Percentiles rank a stretch among this genome's conserved stretches.
Evolutionary conservation across 2,888 invertebrate genomes (phyloP).

Genomic region (Tillus elongatus): DNA sequence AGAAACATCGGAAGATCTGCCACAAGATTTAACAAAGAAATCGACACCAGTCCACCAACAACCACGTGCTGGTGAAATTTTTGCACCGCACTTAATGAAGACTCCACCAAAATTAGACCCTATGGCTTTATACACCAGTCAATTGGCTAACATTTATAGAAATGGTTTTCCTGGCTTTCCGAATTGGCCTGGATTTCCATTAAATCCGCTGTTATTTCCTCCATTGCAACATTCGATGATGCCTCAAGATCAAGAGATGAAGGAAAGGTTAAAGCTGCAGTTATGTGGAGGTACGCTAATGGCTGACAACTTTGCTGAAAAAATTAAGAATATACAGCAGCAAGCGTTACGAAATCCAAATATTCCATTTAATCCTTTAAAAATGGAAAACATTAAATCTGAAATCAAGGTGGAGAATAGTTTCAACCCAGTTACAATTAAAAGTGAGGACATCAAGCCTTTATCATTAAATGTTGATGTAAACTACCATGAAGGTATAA

Average conservation of each 20-base stretch:
- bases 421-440: conserved; percentile 23
- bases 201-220: conserved; percentile 57
- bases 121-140: conserved; percentile 47
- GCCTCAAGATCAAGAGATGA: conserved; percentile 55
- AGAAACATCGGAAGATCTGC: conserved; percentile 28
- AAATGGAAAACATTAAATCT: conserved; percentile 24
- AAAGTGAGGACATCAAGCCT: conserved; percentile 47
- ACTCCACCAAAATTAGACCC: conserved; percentile 54
- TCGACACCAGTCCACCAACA: conserved; percentile 34
- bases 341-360: conserved; percentile 20
- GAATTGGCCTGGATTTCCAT: conserved; percentile 48
- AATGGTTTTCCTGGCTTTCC: conserved; percentile 40
- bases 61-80: conserved; percentile 40
- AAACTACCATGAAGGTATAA: conserved; percentile 24
- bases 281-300: conserved; percentile 61
- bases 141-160: conserved; percentile 53
- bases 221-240: conserved; percentile 46
- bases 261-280: conserved; percentile 57
- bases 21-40: conserved; percentile 44
- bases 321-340: conserved; percentile 27
- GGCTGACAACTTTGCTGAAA: conserved; percentile 38
- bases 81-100: conserved; percentile 61
- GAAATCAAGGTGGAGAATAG: conserved; percentile 20
- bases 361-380: conserved; percentile 24
- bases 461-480: conserved; percentile 37